phyloP scores from a whole-genome alignment of 2,888 invertebrate species.

The Sicus ferrugineus region DNA sequence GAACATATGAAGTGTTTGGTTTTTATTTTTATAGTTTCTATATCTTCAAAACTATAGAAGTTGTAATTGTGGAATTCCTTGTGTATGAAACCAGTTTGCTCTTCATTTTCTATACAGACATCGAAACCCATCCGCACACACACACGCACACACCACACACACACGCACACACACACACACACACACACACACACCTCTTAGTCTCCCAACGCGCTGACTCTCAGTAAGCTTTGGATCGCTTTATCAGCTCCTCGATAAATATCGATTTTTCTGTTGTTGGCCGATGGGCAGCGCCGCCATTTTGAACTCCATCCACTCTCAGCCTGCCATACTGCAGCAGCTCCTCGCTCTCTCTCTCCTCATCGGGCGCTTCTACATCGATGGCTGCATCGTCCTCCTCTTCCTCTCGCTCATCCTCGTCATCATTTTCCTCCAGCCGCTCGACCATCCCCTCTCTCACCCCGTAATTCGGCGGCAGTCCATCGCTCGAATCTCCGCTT shows the following conservation, averaged over 20 bases:
- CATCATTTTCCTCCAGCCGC: conserved; percentile 39
- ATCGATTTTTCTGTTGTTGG: background rate
- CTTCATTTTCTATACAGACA: conserved; percentile 36
- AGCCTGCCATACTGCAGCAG: conserved; percentile 3
- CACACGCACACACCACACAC: background rate
- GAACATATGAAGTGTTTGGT: background rate
- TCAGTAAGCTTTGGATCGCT: conserved; percentile 45
- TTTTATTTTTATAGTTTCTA: background rate
- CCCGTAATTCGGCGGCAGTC: background rate
- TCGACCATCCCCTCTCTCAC: background rate
- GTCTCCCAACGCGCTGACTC: background rate
- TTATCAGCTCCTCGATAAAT: conserved; percentile 46
- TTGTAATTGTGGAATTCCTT: conserved; percentile 27
- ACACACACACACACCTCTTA: background rate
- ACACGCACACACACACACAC: background rate
- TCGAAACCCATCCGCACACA: conserved; percentile 38
- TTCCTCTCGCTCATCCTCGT: conserved; percentile 36
- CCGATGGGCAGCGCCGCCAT: background rate
- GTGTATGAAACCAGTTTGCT: conserved; percentile 38
- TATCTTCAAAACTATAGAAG: conserved; percentile 24
- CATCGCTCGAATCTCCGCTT: conserved; percentile 28
- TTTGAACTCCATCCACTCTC: background rate
- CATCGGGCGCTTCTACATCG: conserved; percentile 59
- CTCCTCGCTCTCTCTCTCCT: conserved; percentile 44
- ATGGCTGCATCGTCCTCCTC: conserved; percentile 57